Conservation (phyloP, 2,113 vertebrate species). For the Eurystomus gularis region DNA sequence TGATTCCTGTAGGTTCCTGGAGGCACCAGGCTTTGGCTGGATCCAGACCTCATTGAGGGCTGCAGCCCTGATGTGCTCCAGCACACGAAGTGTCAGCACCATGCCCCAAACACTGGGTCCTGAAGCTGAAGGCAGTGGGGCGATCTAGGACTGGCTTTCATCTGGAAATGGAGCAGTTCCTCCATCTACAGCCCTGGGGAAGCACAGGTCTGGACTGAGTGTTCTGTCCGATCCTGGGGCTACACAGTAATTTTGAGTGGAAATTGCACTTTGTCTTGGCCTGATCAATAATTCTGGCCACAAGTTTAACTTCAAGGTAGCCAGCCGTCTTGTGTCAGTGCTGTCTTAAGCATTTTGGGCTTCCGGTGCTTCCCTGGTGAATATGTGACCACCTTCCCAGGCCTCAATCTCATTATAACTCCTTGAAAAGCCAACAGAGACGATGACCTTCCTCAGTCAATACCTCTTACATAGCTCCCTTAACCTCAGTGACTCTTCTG, state of each 20-base stretch:
- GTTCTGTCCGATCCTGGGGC: accelerated
- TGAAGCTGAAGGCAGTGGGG: neutral
- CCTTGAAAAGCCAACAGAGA: neutral
- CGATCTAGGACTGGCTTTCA: neutral
- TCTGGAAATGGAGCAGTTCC: neutral
- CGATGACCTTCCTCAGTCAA: neutral
- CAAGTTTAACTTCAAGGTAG: neutral
- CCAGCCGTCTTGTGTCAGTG: neutral
- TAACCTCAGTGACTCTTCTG: neutral
- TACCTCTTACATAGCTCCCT: no score
- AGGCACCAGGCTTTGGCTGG: neutral
- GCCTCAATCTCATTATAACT: neutral
- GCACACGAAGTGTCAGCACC: neutral
- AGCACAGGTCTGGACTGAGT: neutral
- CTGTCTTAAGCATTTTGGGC: neutral
- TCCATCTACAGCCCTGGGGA: neutral
- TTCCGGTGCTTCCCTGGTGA: neutral
- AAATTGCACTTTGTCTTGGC: neutral
- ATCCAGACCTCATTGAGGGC: neutral
- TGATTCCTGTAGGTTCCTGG: neutral
- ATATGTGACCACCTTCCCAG: neutral
- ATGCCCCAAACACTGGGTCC: neutral
- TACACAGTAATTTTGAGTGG: neutral
- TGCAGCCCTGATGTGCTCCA: neutral
- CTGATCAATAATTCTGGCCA: neutral